A percentile compares a stretch with the other conserved stretches of the same genome.
Evolutionary conservation across 1,140 invertebrate genomes (phyloP).

Genomic region (Drosophila neocordata): DNA sequence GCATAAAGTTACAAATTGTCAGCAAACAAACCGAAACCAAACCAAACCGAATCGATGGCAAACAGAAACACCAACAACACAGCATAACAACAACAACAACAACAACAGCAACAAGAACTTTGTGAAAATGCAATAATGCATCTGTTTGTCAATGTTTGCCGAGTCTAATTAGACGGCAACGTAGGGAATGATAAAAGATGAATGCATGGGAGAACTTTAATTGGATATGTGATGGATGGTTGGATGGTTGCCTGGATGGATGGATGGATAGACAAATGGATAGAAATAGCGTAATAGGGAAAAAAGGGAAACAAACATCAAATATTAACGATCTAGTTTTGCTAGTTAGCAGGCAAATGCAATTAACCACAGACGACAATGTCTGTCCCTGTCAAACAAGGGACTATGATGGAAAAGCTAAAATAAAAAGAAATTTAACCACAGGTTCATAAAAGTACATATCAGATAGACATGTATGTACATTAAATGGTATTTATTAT

Average conservation of each 20-base stretch:
- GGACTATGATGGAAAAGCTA: background rate
- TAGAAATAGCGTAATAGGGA: conserved; percentile 3
- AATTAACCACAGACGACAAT: conserved; percentile 14
- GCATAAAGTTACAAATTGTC: conserved; percentile 66
- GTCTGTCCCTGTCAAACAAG: background rate
- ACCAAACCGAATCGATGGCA: conserved; percentile 19
- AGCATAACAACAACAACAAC: conserved; percentile 5
- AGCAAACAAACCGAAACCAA: conserved; percentile 38
- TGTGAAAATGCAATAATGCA: conserved; percentile 56
- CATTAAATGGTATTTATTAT: background rate
- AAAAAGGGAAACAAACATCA: background rate
- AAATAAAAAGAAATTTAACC: background rate
- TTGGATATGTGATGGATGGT: conserved; percentile 58
- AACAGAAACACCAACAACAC: conserved; percentile 2
- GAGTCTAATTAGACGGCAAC: conserved; percentile 64
- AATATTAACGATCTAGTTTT: conserved; percentile 7
- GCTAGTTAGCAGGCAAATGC: conserved; percentile 7
- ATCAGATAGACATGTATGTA: no score
- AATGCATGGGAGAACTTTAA: conserved; percentile 52
- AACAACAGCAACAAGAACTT: conserved; percentile 19
- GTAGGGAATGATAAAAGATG: conserved; percentile 42
- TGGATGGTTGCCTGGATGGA: conserved; percentile 54
- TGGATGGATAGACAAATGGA: conserved; percentile 44
- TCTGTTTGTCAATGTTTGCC: conserved; percentile 69
- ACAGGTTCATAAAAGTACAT: background rate